Evolutionary conservation across 2,113 vertebrate species (phyloP), one percentile per base, ranked within the genome.

Genomic region (Cromileptes altivelis): DNA sequence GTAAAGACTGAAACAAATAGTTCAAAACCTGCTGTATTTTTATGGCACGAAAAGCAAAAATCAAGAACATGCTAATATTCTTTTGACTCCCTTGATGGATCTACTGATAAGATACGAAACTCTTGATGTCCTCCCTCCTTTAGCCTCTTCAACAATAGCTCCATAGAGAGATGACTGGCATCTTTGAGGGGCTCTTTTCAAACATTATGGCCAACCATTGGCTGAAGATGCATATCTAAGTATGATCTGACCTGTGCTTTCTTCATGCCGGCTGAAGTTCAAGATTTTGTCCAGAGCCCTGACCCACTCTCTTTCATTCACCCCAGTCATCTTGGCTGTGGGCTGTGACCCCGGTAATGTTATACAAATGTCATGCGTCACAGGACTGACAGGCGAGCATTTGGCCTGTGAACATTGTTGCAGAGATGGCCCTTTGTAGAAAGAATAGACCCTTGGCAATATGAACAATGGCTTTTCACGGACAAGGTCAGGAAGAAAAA

Each of bases 311-410:
- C 87, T 92, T 89, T 91, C 85, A 87, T 82, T 68, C 45, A 1
- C 52, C n/a, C 18, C 17, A 69, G 49, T 65, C 70, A 47, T 79
- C 72, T 75, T 78, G 92, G 87, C 91, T 69, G 62, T 55, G 76
- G 88, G 87, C 70, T 25, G 18, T 70, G 85, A 87, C 86, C 89
- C 86, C 56, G 13, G 82, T 92, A 94, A 91, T 89, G 86, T 91
- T 93, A 89, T 89, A 90, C 87, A 93, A 94, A 94, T 84, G 88
- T 72, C 78, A 89, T 85, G 84, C 71, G 25, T 90, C 89, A 88
- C 53, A 23, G 77, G 78, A 81, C 85, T 78, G 92, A 89, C 85
- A 72, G 62, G 64, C 74, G 30, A 77, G 76, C 80, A 50, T 71
- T 82, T 79, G 70, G 76, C 63, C 71, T 70, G 37, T 0, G 21